Evolutionary conservation across 2,888 invertebrate genomes (phyloP).

Genomic region (Melieria picta): DNA sequence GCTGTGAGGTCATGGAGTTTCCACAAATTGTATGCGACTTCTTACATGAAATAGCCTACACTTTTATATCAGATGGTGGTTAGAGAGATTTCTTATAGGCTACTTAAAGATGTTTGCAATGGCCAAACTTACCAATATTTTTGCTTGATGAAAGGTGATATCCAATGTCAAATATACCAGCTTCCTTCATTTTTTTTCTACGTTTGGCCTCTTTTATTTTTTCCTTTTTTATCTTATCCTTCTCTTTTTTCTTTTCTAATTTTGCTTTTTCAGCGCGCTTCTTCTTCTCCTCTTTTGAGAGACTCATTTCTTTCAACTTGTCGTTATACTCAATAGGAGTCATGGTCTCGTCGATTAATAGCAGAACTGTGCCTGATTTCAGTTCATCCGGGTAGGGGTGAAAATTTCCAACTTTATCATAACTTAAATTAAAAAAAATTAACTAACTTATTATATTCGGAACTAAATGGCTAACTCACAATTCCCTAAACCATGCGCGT

Average conservation of each 20-base stretch:
- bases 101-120: not conserved
- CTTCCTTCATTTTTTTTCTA: slow-evolving; percentile 52
- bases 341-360: slow-evolving; percentile 66
- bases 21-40: too few relatives aligned
- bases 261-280: slow-evolving; percentile 50
- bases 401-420: slow-evolving; percentile 58
- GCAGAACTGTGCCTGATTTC: slow-evolving; percentile 68
- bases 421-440: slow-evolving; percentile 48
- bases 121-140: slow-evolving; percentile 49
- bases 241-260: slow-evolving; percentile 50
- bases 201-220: slow-evolving; percentile 53
- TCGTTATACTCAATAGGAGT: slow-evolving; percentile 62
- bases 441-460: not conserved
- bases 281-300: slow-evolving; percentile 58
- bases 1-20: too few relatives aligned
- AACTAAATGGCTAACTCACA: slow-evolving; percentile 65
- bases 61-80: too few relatives aligned
- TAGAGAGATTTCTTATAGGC: too few relatives aligned
- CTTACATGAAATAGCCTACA: too few relatives aligned
- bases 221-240: slow-evolving; percentile 47
- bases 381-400: slow-evolving; percentile 67
- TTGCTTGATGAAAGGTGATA: slow-evolving; percentile 49
- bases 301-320: slow-evolving; percentile 50
- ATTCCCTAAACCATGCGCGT: slow-evolving; percentile 76
- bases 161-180: slow-evolving; percentile 53